Evolutionary conservation across 1,140 invertebrate species (phyloP).

Genomic region (Pseudachorutes palmiensis): DNA sequence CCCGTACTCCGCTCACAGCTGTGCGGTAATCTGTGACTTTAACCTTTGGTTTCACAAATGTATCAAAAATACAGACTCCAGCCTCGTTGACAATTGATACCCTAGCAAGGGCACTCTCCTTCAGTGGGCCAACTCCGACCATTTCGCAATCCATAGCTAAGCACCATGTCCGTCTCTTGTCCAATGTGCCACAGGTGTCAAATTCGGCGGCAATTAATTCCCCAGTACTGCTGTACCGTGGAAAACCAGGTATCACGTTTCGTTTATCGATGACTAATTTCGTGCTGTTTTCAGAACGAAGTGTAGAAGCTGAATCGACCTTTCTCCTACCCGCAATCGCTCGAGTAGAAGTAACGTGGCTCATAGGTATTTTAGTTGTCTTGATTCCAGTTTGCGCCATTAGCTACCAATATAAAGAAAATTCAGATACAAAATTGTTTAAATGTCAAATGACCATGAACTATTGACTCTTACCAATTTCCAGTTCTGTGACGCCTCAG

Average conservation of each 20-base stretch:
- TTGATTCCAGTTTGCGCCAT: background rate
- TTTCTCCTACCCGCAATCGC: background rate
- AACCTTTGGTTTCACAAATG: constrained; percentile 75
- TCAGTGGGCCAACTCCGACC: constrained; percentile 70
- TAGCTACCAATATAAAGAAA: background rate
- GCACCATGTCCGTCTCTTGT: background rate
- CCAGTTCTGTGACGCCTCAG: constrained; percentile 2
- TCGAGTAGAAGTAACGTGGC: background rate
- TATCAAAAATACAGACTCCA: constrained; percentile 81
- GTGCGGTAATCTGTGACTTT: constrained; percentile 76
- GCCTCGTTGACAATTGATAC: constrained; percentile 84
- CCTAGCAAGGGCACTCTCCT: constrained; percentile 72
- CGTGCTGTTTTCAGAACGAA: background rate
- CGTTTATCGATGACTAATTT: background rate
- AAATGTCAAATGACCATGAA: background rate
- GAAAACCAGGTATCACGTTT: background rate
- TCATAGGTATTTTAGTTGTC: background rate
- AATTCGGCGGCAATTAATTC: background rate
- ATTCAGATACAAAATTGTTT: background rate
- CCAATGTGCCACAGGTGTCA: background rate
- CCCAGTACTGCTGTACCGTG: background rate
- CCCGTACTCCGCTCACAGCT: constrained; percentile 73
- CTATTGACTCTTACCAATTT: background rate
- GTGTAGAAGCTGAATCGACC: background rate
- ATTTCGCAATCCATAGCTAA: constrained; percentile 90